Evolutionary conservation across 1,140 invertebrate genomes (phyloP).

Genomic region (Zaprionus africanus): DNA sequence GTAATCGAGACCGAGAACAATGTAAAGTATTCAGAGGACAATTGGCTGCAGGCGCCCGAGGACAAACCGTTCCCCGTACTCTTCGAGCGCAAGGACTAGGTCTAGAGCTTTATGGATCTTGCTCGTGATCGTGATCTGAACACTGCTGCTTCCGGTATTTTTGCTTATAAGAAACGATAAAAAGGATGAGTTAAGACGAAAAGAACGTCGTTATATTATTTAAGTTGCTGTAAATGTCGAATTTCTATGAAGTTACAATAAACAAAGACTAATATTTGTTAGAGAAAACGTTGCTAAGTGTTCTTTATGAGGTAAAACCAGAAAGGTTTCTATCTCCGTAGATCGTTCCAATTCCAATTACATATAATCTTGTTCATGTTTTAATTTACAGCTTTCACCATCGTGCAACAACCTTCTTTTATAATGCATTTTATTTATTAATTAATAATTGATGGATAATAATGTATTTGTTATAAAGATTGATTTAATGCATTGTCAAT

Average conservation of each 20-base stretch:
- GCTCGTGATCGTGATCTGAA: constrained; percentile 19
- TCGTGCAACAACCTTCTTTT: neutral
- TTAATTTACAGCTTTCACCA: too few relatives aligned
- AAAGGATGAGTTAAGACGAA: constrained; percentile 19
- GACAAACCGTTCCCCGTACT: constrained; percentile 87
- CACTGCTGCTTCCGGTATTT: constrained; percentile 58
- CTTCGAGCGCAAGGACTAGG: constrained; percentile 85
- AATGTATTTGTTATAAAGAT: neutral
- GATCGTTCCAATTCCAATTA: too few relatives aligned
- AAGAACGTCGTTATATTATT: constrained; percentile 29
- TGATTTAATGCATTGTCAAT: neutral
- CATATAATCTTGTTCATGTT: too few relatives aligned
- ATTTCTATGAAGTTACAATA: constrained; percentile 38
- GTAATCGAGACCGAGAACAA: constrained; percentile 92
- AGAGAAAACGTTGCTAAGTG: neutral
- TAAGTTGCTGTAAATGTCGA: constrained; percentile 56
- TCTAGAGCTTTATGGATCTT: neutral
- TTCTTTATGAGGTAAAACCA: neutral
- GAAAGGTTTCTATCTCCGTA: too few relatives aligned
- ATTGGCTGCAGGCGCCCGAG: constrained; percentile 92
- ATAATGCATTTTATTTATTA: neutral
- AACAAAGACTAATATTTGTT: constrained; percentile 30
- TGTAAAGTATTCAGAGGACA: constrained; percentile 90
- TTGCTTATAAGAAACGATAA: constrained; percentile 61
- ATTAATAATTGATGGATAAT: neutral